Conservation (phyloP, 2,797 vertebrate species). For the Rhinophrynus dorsalis region DNA sequence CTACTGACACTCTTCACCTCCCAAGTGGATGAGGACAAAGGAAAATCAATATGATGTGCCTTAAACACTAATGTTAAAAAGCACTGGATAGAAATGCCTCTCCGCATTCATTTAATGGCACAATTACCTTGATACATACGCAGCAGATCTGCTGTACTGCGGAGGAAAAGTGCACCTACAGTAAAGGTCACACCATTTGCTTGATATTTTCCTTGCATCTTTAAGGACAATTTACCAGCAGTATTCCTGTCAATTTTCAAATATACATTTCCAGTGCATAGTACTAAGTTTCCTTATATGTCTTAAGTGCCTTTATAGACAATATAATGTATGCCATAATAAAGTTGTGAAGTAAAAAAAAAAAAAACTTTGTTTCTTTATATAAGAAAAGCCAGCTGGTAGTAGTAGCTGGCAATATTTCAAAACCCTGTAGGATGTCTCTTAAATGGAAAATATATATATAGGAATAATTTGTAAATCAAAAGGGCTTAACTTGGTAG, state of each 20-base stretch:
- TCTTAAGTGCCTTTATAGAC: too few relatives aligned
- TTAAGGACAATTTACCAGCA: slow-evolving; percentile 31
- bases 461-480: too few relatives aligned
- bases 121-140: slow-evolving; percentile 32
- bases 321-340: too few relatives aligned
- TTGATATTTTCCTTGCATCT: slow-evolving; percentile 27
- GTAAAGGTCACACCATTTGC: slow-evolving; percentile 26
- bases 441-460: too few relatives aligned
- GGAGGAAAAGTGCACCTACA: slow-evolving; percentile 14
- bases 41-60: slow-evolving; percentile 8
- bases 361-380: too few relatives aligned
- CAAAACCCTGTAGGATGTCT: too few relatives aligned
- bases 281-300: too few relatives aligned
- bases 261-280: too few relatives aligned
- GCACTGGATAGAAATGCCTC: slow-evolving; percentile 28
- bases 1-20: slow-evolving; percentile 18
- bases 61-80: slow-evolving; percentile 17
- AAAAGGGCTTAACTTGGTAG: too few relatives aligned
- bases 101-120: slow-evolving; percentile 19
- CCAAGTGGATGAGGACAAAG: slow-evolving; percentile 12
- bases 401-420: too few relatives aligned
- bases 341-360: too few relatives aligned
- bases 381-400: too few relatives aligned
- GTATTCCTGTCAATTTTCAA: slow-evolving; percentile 1
- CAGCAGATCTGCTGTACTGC: not conserved